Conservation (phyloP, 2,113 vertebrate genomes). For the Hyla sarda region DNA sequence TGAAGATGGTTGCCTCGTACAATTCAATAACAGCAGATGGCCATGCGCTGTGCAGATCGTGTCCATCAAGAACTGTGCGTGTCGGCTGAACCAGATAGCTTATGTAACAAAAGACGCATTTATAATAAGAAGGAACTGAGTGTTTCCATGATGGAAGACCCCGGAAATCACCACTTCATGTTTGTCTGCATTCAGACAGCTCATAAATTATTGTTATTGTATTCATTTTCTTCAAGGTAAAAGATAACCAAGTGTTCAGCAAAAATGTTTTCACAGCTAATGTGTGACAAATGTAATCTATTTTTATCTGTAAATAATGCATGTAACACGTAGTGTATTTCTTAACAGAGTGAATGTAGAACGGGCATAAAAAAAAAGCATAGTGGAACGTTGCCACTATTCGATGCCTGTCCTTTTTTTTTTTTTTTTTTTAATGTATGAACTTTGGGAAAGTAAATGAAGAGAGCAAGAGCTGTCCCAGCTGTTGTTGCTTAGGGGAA, state of each 20-base stretch:
- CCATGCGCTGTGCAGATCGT: background rate
- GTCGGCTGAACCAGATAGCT: slow-evolving; percentile 25
- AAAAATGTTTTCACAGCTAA: slow-evolving; percentile 34
- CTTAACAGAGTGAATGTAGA: background rate
- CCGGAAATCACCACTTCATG: slow-evolving; percentile 33
- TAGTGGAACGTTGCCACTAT: slow-evolving; percentile 41
- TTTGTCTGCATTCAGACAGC: slow-evolving; percentile 51
- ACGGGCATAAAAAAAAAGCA: background rate
- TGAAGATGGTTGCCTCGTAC: background rate
- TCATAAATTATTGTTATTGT: slow-evolving; percentile 56
- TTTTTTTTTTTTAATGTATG: slow-evolving; percentile 23
- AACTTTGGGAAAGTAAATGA: slow-evolving; percentile 51
- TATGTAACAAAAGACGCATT: slow-evolving; percentile 38
- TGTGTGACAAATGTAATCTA: slow-evolving; percentile 50
- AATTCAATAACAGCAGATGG: background rate
- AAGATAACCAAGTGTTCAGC: slow-evolving; percentile 36
- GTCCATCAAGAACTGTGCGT: slow-evolving; percentile 16
- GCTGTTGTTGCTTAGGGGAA: slow-evolving; percentile 56
- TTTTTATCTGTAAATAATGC: no score
- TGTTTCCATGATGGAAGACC: slow-evolving; percentile 20
- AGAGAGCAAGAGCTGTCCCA: slow-evolving; percentile 48
- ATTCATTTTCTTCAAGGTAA: slow-evolving; percentile 39
- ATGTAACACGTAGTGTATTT: background rate
- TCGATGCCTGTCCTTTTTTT: slow-evolving; percentile 20
- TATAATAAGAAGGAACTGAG: slow-evolving; percentile 41